A percentile compares a stretch with the other conserved stretches of the same genome.
Conservation (phyloP, 2,113 vertebrate species). For the Aegithalos caudatus region DNA sequence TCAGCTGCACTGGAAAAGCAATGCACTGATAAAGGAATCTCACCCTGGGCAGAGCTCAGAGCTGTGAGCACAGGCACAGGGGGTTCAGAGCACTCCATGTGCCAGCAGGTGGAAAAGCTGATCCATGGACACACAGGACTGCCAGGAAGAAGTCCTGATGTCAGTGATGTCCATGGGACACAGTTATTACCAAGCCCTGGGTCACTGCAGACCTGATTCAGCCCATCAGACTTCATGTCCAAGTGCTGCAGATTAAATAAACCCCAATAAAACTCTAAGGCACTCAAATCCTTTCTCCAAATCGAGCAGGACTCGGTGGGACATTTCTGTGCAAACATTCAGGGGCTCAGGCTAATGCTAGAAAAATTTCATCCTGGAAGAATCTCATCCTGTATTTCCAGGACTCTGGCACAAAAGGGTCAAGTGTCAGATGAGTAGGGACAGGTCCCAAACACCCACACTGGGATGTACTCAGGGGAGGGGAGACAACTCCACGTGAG, state of each 20-base stretch:
- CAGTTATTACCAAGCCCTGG: not conserved
- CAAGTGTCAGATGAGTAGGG: fast-evolving
- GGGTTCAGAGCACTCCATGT: fast-evolving
- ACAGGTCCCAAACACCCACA: not conserved
- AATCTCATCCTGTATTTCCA: not conserved
- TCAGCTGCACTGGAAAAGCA: not conserved
- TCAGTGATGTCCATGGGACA: fast-evolving
- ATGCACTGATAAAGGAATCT: not conserved
- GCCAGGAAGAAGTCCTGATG: not conserved
- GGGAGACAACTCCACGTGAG: not conserved
- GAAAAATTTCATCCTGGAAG: not conserved
- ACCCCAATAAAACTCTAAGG: fast-evolving
- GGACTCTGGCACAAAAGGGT: not conserved
- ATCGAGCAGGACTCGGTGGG: not conserved
- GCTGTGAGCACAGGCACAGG: not conserved
- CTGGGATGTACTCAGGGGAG: not conserved
- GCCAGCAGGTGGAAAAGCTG: not conserved
- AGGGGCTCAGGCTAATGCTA: not conserved
- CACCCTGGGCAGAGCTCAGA: not conserved
- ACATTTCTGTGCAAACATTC: not conserved
- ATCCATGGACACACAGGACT: fast-evolving
- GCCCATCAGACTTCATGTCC: not conserved
- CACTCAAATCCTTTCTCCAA: not conserved
- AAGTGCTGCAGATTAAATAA: not conserved
- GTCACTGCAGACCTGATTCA: not conserved